These are phyloP conservation scores for Ceratothoa steindachneri DNA, from an alignment of 2,888 invertebrate species.

Conservation along the genomic window DNA sequence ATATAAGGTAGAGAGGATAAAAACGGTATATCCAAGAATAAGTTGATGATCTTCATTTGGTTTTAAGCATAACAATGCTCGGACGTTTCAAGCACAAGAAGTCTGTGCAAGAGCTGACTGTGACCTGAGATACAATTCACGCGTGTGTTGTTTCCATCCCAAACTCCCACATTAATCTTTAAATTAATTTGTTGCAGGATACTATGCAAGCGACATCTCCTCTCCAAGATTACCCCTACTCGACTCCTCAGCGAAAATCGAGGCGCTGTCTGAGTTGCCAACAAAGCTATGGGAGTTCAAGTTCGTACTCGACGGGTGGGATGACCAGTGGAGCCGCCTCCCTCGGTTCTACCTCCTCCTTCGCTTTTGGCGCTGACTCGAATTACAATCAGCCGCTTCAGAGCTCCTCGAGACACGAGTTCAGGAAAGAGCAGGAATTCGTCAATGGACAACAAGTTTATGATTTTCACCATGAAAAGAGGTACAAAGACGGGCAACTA, in stretches of 20 bases:
- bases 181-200: too few species aligned
- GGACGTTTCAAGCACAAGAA: too few species aligned
- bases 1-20: too few species aligned
- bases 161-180: too few species aligned
- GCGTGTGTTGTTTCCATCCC: too few species aligned
- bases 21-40: too few species aligned
- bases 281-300: background rate
- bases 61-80: too few species aligned
- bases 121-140: too few species aligned
- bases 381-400: background rate
- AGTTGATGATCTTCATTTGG: too few species aligned
- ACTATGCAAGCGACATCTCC: background rate
- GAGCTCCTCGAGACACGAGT: constrained; percentile 27
- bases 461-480: constrained; percentile 27
- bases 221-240: background rate
- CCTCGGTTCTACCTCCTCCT: background rate
- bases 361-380: background rate
- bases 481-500: constrained; percentile 29
- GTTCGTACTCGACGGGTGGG: background rate
- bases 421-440: constrained; percentile 27
- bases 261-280: background rate
- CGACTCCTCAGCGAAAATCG: background rate
- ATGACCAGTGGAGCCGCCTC: background rate
- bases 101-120: too few species aligned
- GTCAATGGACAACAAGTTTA: constrained; percentile 39